These are phyloP conservation scores for Tinea semifulvella DNA, from an alignment of 2,888 invertebrate species.

Conservation along the genomic window DNA sequence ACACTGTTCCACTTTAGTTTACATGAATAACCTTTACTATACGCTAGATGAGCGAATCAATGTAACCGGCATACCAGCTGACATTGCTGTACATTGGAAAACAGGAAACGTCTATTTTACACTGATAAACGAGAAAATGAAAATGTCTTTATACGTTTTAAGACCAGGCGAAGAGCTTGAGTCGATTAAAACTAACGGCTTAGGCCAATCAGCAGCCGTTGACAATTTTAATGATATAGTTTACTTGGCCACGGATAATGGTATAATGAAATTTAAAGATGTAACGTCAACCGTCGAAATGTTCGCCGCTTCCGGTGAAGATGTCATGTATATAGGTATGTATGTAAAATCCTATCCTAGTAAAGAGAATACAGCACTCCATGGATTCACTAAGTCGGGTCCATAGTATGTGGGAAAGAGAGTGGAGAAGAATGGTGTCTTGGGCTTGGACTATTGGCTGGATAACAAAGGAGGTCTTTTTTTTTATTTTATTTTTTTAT, in stretches of 20 bases:
- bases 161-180: constrained; percentile 36
- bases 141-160: constrained; percentile 44
- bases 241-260: constrained; percentile 56
- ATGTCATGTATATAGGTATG: constrained; percentile 1
- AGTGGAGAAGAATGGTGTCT: too few relatives aligned
- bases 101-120: constrained; percentile 49
- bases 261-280: constrained; percentile 52
- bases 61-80: constrained; percentile 48
- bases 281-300: constrained; percentile 34
- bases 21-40: constrained; percentile 44
- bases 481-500: too few relatives aligned
- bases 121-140: constrained; percentile 49
- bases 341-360: too few relatives aligned
- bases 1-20: constrained; percentile 31
- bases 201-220: constrained; percentile 51
- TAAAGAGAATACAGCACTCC: too few relatives aligned
- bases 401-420: too few relatives aligned
- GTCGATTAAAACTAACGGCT: constrained; percentile 42
- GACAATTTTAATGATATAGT: constrained; percentile 58
- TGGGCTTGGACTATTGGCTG: too few relatives aligned
- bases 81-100: constrained; percentile 52
- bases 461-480: too few relatives aligned
- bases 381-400: too few relatives aligned
- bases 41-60: constrained; percentile 31
- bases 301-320: constrained; percentile 32